phyloP scores from a whole-genome alignment of 2,888 invertebrate species.

The Xiphydria camelus region DNA sequence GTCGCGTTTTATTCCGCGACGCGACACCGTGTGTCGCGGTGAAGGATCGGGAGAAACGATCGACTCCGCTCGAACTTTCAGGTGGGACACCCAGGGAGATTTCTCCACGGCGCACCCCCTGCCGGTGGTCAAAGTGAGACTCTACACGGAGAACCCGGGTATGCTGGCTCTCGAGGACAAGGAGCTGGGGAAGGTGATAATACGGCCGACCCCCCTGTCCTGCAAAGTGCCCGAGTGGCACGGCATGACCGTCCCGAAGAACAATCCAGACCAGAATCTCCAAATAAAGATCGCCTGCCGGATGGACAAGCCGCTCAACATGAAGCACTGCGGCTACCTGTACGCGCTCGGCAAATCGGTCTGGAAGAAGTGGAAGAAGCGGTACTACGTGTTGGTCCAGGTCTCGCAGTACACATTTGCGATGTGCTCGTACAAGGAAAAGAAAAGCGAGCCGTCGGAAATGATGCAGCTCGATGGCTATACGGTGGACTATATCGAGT shows the following conservation, averaged over 20 bases:
- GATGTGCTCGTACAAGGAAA: conserved; percentile 99
- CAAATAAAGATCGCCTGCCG: conserved; percentile 96
- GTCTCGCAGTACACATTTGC: conserved; percentile 99
- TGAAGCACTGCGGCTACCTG: conserved; percentile 98
- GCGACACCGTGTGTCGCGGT: neutral
- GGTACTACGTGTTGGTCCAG: conserved; percentile 98
- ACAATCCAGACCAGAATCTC: conserved; percentile 92
- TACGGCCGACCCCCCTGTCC: conserved; percentile 85
- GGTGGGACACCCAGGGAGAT: conserved; percentile 99
- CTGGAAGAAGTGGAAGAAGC: conserved; percentile 99
- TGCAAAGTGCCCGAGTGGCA: conserved; percentile 98
- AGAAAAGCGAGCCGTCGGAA: conserved; percentile 98
- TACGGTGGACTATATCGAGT: conserved; percentile 98
- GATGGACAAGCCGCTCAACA: conserved; percentile 98
- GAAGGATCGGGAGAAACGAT: neutral
- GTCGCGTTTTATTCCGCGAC: neutral
- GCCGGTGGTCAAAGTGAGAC: conserved; percentile 95
- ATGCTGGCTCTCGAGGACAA: conserved; percentile 98
- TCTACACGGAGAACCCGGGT: conserved; percentile 96
- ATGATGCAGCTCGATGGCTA: conserved; percentile 99
- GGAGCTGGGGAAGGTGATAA: conserved; percentile 90
- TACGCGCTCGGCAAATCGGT: conserved; percentile 95
- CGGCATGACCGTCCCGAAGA: conserved; percentile 94
- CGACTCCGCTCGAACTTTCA: conserved; percentile 49
- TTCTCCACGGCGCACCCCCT: conserved; percentile 97